These are phyloP conservation scores for Percopsis transmontana DNA, from an alignment of 2,113 vertebrate species.

Conservation along the genomic window DNA sequence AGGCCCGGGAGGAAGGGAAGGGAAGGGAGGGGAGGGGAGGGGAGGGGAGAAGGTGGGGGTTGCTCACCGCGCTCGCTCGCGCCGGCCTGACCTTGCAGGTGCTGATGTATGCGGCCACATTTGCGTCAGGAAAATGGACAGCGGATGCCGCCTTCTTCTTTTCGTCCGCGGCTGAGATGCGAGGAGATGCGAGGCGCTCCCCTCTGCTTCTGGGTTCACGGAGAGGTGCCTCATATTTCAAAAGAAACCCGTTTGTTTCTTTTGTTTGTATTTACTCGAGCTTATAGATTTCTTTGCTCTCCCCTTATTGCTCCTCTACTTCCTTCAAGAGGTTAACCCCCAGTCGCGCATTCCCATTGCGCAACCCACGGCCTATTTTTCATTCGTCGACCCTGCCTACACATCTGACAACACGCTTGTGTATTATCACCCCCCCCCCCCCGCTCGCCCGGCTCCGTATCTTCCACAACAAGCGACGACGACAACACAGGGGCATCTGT, in stretches of 20 bases:
- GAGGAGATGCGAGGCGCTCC: constrained; percentile 6
- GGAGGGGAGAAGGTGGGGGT: background rate
- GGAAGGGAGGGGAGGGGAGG: background rate
- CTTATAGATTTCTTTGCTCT: constrained; percentile 53
- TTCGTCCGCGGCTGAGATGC: constrained; percentile 10
- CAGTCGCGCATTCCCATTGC: constrained; percentile 58
- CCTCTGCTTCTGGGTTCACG: constrained; percentile 52
- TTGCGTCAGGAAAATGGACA: constrained; percentile 59
- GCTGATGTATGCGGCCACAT: constrained; percentile 69
- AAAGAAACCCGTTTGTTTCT: background rate
- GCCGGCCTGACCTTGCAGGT: constrained; percentile 72
- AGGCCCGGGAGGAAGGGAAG: constrained; percentile 11
- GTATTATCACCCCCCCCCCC: constrained; percentile 65
- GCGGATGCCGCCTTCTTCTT: constrained; percentile 47
- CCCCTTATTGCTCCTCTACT: constrained; percentile 11
- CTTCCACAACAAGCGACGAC: constrained; percentile 56
- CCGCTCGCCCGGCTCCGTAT: constrained; percentile 44
- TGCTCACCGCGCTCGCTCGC: constrained; percentile 49
- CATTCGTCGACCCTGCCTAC: constrained; percentile 73
- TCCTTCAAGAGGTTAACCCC: constrained; percentile 70
- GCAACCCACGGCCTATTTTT: constrained; percentile 59
- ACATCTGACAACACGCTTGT: constrained; percentile 67
- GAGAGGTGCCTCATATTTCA: constrained; percentile 63
- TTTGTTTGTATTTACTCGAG: constrained; percentile 61
- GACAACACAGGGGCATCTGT: constrained; percentile 35